A percentile compares a stretch with the other conserved stretches of the same genome.
Conservation (phyloP, 2,113 vertebrate species). For the Alectura lathami region DNA sequence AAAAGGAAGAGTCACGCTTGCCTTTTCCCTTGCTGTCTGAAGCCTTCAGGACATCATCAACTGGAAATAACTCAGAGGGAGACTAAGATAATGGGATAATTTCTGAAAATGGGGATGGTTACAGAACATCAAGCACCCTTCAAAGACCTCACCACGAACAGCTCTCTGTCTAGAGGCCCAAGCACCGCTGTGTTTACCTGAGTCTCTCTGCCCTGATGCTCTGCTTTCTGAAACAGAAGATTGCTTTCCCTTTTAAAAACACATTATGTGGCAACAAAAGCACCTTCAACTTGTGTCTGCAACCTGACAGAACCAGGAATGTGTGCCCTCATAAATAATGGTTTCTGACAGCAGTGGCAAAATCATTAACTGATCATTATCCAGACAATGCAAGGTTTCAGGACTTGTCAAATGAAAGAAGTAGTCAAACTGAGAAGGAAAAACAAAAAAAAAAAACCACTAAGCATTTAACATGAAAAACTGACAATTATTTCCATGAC, state of each 20-base stretch:
- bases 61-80: neutral
- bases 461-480: neutral
- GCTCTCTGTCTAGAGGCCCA: neutral
- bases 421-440: neutral
- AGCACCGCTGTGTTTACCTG: neutral
- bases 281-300: neutral
- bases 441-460: neutral
- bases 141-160: neutral
- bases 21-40: neutral
- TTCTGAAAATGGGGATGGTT: neutral
- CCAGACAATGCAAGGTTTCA: neutral
- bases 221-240: neutral
- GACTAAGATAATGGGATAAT: neutral
- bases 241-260: neutral
- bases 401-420: neutral
- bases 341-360: neutral
- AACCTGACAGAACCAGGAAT: neutral
- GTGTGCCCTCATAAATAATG: neutral
- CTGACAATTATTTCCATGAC: neutral
- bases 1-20: neutral
- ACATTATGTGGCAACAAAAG: neutral
- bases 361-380: neutral
- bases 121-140: neutral
- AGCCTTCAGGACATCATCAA: neutral
- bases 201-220: too few species aligned